phyloP scores from a whole-genome alignment of 2,113 vertebrate genomes.

The Xenopus borealis region DNA sequence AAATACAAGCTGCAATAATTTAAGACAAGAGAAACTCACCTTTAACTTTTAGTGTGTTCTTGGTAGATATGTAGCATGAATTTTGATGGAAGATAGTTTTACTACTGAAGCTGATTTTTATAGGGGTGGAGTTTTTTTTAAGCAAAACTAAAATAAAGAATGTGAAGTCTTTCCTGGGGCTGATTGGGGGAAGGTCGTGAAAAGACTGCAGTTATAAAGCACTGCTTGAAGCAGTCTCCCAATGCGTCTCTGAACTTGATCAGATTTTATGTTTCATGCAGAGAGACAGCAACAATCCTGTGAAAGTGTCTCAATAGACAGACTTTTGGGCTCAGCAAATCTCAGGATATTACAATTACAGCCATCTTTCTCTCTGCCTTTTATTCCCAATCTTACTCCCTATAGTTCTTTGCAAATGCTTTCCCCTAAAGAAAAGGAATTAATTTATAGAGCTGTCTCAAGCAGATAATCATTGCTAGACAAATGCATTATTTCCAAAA shows the following conservation, averaged over 20 bases:
- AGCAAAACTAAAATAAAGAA: conserved; percentile 78
- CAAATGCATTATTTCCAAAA: conserved; percentile 45
- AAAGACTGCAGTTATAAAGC: conserved; percentile 85
- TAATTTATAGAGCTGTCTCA: conserved; percentile 63
- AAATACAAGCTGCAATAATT: conserved; percentile 41
- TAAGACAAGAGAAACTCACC: conserved; percentile 74
- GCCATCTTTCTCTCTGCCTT: conserved; percentile 77
- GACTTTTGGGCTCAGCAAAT: conserved; percentile 68
- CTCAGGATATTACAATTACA: conserved; percentile 82
- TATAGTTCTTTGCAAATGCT: conserved; percentile 71
- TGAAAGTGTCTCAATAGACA: conserved; percentile 77
- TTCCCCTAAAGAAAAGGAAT: conserved; percentile 58
- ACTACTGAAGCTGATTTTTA: conserved; percentile 67
- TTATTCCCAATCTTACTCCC: conserved; percentile 72
- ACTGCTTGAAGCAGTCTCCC: conserved; percentile 82
- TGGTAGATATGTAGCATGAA: conserved; percentile 64
- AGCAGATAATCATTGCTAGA: conserved; percentile 61
- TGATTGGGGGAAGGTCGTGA: conserved; percentile 75
- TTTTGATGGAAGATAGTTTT: conserved; percentile 61
- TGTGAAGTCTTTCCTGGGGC: conserved; percentile 74
- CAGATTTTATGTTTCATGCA: conserved; percentile 93
- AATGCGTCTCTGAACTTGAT: conserved; percentile 94
- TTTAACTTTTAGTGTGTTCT: conserved; percentile 65
- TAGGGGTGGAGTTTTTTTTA: conserved; percentile 57
- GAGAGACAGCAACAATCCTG: conserved; percentile 81